Conservation (phyloP, 2,888 invertebrate species). For the Cephus nigrinus region DNA sequence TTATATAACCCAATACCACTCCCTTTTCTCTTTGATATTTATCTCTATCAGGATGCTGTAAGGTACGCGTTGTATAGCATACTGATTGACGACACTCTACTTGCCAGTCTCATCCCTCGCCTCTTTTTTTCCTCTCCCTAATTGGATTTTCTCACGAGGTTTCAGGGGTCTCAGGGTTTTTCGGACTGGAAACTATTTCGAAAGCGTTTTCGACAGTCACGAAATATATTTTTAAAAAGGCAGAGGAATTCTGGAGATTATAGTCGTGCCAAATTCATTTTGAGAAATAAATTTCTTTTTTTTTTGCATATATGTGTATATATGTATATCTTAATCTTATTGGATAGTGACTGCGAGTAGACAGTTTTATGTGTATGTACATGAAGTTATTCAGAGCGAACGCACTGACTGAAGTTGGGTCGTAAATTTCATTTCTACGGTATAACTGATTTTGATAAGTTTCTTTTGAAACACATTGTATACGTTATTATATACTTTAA, state of each 20-base stretch:
- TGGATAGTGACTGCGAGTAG: background rate
- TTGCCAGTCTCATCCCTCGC: background rate
- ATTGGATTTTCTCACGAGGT: background rate
- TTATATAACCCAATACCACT: background rate
- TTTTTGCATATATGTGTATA: no score
- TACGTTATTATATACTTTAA: background rate
- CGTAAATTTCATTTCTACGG: background rate
- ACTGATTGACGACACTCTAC: background rate
- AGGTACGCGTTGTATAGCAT: background rate
- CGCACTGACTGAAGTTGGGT: background rate
- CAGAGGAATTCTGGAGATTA: background rate
- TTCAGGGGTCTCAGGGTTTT: background rate
- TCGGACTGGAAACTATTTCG: background rate
- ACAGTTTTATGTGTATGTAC: background rate
- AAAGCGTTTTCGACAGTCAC: no score
- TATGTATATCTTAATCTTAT: background rate
- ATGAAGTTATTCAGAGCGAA: background rate
- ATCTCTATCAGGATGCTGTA: background rate
- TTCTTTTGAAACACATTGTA: background rate
- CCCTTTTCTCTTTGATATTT: background rate
- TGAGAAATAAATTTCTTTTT: background rate
- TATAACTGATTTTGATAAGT: background rate
- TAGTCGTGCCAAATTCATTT: background rate
- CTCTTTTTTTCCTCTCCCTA: background rate
- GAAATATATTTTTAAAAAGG: background rate